Conservation (phyloP, 2,888 invertebrate species). For the Theretra japonica region DNA sequence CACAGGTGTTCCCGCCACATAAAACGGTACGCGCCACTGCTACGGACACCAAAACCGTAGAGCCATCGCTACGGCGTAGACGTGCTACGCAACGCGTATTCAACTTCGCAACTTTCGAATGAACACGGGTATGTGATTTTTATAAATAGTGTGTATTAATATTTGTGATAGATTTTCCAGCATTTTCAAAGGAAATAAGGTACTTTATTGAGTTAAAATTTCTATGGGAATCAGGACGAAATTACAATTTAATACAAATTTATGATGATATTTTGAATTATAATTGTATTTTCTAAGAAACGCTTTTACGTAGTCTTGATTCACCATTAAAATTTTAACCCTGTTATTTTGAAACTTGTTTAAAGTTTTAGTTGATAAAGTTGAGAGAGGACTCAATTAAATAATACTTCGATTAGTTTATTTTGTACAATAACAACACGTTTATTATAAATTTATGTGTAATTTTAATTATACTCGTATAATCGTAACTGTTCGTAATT, state of each 20-base stretch:
- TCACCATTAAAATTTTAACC: neutral
- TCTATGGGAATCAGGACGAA: neutral
- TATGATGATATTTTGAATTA: too few relatives aligned
- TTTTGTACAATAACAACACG: neutral
- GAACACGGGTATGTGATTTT: constrained; percentile 22
- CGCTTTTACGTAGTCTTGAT: neutral
- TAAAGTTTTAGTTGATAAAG: neutral
- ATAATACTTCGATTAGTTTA: neutral
- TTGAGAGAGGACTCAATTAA: neutral
- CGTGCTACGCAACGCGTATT: constrained; percentile 64
- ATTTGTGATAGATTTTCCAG: neutral
- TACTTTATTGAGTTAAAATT: neutral
- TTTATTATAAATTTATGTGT: too few relatives aligned
- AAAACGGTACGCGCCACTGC: constrained; percentile 65
- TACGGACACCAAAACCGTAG: constrained; percentile 68
- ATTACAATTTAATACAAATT: neutral
- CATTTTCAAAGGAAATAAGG: neutral
- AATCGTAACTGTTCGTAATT: too few relatives aligned
- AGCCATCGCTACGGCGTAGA: constrained; percentile 72
- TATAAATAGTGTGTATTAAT: constrained; percentile 6
- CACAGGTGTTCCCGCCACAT: constrained; percentile 59
- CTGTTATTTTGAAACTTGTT: constrained; percentile 6
- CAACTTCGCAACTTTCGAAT: constrained; percentile 43
- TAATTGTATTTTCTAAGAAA: neutral
- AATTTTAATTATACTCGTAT: too few relatives aligned